Percentiles rank a stretch among this genome's conserved stretches.
phyloP scores from a whole-genome alignment of 2,888 invertebrate species.

The Drosophila acutilabella region DNA sequence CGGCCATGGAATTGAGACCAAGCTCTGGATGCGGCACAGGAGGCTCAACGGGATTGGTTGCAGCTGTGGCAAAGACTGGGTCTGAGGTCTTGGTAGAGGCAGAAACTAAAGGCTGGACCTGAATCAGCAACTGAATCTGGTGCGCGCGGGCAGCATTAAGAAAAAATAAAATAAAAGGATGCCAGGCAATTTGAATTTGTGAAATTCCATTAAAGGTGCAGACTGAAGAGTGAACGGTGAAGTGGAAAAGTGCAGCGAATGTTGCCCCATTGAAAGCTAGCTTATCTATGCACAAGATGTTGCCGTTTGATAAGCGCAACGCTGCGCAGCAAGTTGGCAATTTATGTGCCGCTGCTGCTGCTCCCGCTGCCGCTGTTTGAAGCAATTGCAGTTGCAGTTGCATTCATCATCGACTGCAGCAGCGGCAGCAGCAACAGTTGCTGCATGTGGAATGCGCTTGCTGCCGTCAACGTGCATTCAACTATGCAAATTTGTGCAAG shows the following conservation, averaged over 20 bases:
- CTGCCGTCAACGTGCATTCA: slow-evolving; percentile 71
- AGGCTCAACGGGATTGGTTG: slow-evolving; percentile 15
- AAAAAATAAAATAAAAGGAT: slow-evolving; percentile 47
- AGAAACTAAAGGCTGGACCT: slow-evolving; percentile 24
- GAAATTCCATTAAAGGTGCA: slow-evolving; percentile 73
- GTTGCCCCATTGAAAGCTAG: slow-evolving; percentile 45
- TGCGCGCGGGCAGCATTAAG: slow-evolving; percentile 55
- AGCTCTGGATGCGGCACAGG: slow-evolving; percentile 6
- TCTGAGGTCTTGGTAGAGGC: slow-evolving; percentile 6
- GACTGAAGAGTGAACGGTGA: slow-evolving; percentile 7
- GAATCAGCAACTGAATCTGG: slow-evolving; percentile 39
- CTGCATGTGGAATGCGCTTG: slow-evolving; percentile 65
- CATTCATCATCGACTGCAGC: slow-evolving; percentile 69
- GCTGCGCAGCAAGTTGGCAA: slow-evolving; percentile 67
- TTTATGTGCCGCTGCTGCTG: slow-evolving; percentile 66
- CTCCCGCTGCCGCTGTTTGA: slow-evolving; percentile 16
- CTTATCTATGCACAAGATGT: slow-evolving; percentile 81
- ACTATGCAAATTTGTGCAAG: slow-evolving; percentile 74
- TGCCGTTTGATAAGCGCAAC: slow-evolving; percentile 77
- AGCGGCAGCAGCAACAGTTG: slow-evolving; percentile 59
- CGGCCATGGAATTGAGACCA: neutral
- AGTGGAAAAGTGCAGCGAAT: slow-evolving; percentile 24
- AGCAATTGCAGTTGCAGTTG: slow-evolving; percentile 56
- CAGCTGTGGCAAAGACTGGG: slow-evolving; percentile 38
- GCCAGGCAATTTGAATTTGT: slow-evolving; percentile 81